Percentiles rank a stretch among this genome's conserved stretches.
These are phyloP conservation scores for Bombylius discolor DNA, from an alignment of 2,888 invertebrate genomes.

Conservation along the genomic window DNA sequence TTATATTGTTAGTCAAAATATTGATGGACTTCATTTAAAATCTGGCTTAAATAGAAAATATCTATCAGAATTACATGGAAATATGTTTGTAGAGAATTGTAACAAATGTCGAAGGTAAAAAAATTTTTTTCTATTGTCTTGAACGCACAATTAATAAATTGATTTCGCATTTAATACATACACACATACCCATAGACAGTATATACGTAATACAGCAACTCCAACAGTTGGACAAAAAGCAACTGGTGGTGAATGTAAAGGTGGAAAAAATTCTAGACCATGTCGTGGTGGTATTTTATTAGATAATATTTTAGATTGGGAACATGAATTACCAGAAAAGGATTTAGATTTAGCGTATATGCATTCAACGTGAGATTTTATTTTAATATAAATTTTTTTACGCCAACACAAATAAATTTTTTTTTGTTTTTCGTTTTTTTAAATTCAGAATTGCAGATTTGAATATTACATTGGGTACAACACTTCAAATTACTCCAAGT, in stretches of 20 bases:
- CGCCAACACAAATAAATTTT: background rate
- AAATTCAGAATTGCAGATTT: constrained; percentile 70
- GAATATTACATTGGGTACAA: constrained; percentile 91
- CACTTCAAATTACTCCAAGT: constrained; percentile 93
- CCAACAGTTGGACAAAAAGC: constrained; percentile 68
- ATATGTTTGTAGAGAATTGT: constrained; percentile 95
- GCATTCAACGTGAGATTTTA: constrained; percentile 49
- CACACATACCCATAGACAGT: constrained; percentile 47
- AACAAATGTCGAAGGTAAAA: constrained; percentile 61
- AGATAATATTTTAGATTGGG: constrained; percentile 96
- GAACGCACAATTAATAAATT: background rate
- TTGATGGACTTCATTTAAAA: constrained; percentile 90
- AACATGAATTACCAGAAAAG: constrained; percentile 77
- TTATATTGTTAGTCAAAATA: constrained; percentile 91
- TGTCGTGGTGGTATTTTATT: constrained; percentile 82
- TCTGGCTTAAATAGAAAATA: constrained; percentile 71
- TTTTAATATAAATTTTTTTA: background rate
- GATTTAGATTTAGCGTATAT: constrained; percentile 73
- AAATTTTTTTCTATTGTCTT: no score
- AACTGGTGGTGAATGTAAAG: constrained; percentile 52
- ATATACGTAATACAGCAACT: constrained; percentile 60
- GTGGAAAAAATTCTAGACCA: constrained; percentile 47
- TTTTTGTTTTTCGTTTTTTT: constrained; percentile 23
- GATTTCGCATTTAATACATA: background rate
- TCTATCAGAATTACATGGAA: constrained; percentile 91